Evolutionary conservation across 2,797 vertebrate genomes (phyloP).

Genomic region (Acanthornis magna): DNA sequence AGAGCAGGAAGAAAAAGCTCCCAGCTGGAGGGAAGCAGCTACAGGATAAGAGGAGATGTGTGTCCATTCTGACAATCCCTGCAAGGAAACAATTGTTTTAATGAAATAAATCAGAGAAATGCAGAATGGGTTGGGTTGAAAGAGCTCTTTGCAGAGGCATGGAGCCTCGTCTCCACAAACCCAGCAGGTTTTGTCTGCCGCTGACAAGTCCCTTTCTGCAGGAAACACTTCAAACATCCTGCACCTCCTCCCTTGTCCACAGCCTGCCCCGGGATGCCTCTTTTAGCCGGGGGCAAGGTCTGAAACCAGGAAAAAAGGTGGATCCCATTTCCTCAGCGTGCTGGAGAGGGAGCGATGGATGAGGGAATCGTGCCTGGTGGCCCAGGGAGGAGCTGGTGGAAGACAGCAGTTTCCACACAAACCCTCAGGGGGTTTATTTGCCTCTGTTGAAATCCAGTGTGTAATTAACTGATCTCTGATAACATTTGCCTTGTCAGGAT

Average conservation of each 20-base stretch:
- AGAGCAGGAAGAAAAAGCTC: neutral
- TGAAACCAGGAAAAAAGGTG: neutral
- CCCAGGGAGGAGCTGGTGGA: neutral
- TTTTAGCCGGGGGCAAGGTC: neutral
- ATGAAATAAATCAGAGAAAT: neutral
- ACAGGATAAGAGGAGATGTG: neutral
- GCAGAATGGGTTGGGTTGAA: neutral
- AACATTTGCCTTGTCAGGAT: conserved; percentile 63
- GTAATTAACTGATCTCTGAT: conserved; percentile 70
- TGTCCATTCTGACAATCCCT: neutral
- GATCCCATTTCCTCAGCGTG: fast-evolving
- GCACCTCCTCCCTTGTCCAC: neutral
- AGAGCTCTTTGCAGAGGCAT: neutral
- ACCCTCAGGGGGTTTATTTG: conserved; percentile 26
- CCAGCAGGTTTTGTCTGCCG: neutral
- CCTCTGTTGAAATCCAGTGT: conserved; percentile 29
- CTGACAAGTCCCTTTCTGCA: neutral
- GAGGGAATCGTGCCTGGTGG: neutral
- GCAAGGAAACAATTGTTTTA: neutral
- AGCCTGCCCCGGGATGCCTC: neutral
- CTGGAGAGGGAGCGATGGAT: neutral
- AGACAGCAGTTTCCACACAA: conserved; percentile 15
- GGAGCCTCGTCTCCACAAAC: neutral
- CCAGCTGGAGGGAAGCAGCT: neutral
- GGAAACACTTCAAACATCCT: neutral